Conservation (phyloP, 2,888 invertebrate genomes). For the Stenoptilia bipunctidactyla region DNA sequence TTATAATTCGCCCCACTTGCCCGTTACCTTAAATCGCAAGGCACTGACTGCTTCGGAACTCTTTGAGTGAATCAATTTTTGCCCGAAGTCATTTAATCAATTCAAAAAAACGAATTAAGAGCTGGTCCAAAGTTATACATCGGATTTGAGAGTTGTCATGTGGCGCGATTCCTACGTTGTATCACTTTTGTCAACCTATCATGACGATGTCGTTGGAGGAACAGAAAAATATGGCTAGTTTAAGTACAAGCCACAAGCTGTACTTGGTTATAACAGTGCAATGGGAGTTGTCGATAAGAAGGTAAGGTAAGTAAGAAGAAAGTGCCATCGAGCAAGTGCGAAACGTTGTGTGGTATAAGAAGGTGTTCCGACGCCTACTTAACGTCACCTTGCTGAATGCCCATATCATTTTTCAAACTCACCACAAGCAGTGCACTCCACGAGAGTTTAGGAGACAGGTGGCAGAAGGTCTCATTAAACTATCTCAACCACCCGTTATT, state of each 20-base stretch:
- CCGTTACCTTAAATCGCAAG: conserved; percentile 13
- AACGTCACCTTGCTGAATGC: conserved; percentile 13
- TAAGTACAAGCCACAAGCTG: conserved; percentile 10
- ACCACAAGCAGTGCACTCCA: neutral
- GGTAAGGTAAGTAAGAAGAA: conserved; percentile 3
- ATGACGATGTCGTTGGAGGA: conserved; percentile 10
- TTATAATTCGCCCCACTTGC: conserved; percentile 19
- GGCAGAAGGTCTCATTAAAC: conserved; percentile 6
- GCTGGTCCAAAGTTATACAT: conserved; percentile 14
- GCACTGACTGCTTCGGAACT: conserved; percentile 18
- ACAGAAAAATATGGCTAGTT: conserved; percentile 12
- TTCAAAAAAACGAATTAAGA: conserved; percentile 14
- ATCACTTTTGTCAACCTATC: conserved; percentile 11
- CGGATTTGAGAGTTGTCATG: conserved; percentile 15
- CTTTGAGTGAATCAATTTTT: conserved; percentile 18
- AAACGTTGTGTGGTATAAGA: conserved; percentile 15
- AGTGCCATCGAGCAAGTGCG: conserved; percentile 6
- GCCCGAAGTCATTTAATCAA: conserved; percentile 13
- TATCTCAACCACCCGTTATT: conserved; percentile 6
- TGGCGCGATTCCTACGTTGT: conserved; percentile 15
- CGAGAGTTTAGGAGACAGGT: conserved; percentile 6
- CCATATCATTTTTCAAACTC: conserved; percentile 3
- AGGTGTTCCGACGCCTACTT: conserved; percentile 15
- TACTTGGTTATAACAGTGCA: conserved; percentile 14
- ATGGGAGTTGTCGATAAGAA: conserved; percentile 12